Evolutionary conservation across 2,113 vertebrate genomes (phyloP).

Genomic region (Nothobranchius furzeri): DNA sequence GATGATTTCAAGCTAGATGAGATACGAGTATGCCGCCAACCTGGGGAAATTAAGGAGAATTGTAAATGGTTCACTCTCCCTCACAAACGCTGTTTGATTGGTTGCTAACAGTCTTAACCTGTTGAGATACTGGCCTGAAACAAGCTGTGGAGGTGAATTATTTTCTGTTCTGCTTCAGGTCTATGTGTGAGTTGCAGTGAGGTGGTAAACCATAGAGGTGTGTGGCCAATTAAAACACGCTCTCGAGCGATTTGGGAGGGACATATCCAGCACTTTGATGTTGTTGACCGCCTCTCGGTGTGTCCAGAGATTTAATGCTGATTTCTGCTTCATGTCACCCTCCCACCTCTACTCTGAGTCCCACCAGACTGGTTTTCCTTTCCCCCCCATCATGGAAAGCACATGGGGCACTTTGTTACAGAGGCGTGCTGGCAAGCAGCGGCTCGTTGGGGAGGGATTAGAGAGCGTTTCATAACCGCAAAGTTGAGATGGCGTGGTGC

Average conservation of each 20-base stretch:
- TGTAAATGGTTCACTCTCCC: too few species aligned
- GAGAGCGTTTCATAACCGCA: neutral
- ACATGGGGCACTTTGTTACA: constrained; percentile 36
- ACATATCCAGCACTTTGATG: constrained; percentile 39
- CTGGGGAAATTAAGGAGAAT: too few species aligned
- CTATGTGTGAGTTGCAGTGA: constrained; percentile 42
- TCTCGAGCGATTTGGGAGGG: constrained; percentile 29
- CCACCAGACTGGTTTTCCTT: constrained; percentile 41
- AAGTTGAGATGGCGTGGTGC: constrained; percentile 28
- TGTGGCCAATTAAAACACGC: constrained; percentile 59
- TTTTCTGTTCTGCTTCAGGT: constrained; percentile 1
- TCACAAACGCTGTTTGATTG: too few species aligned
- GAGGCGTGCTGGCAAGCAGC: constrained; percentile 40
- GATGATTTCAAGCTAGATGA: too few species aligned
- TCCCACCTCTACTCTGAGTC: neutral
- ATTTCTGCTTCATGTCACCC: neutral
- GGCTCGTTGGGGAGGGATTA: constrained; percentile 25
- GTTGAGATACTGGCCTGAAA: too few species aligned
- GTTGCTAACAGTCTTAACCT: too few species aligned
- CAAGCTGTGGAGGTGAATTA: neutral
- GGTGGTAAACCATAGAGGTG: constrained; percentile 40
- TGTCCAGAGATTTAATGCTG: constrained; percentile 52
- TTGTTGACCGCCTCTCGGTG: constrained; percentile 28
- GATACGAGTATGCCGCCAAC: too few species aligned
- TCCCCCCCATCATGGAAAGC: constrained; percentile 41